A percentile compares a stretch with the other conserved stretches of the same genome.
Conservation (phyloP, 2,888 invertebrate species). For the Pollenia griseotomentosa region DNA sequence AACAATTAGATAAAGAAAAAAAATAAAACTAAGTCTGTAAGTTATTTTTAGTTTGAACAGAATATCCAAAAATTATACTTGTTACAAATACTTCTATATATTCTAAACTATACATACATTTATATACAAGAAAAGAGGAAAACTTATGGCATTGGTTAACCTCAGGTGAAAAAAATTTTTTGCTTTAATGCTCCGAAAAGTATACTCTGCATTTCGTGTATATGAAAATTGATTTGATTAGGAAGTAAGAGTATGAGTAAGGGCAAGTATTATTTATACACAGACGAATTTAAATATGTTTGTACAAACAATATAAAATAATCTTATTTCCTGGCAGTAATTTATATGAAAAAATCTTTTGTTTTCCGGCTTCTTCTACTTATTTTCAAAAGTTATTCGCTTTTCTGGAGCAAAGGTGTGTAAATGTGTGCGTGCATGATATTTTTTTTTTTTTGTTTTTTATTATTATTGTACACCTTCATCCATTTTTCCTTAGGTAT, state of each 20-base stretch:
- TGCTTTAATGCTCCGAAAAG: constrained; percentile 16
- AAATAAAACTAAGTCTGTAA: neutral
- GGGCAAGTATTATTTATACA: neutral
- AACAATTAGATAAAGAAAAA: neutral
- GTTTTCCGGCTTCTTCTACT: neutral
- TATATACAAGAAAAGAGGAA: neutral
- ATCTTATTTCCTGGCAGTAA: constrained; percentile 17
- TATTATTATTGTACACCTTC: neutral
- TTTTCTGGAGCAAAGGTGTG: neutral
- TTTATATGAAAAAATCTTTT: constrained; percentile 26
- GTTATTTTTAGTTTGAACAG: neutral
- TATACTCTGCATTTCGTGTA: neutral
- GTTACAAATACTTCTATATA: neutral
- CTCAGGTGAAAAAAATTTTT: constrained; percentile 28
- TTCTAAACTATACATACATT: neutral
- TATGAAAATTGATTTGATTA: constrained; percentile 3
- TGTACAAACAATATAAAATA: neutral
- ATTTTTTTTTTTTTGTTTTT: neutral
- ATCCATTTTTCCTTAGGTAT: neutral
- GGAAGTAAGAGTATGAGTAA: neutral
- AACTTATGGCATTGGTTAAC: constrained; percentile 19
- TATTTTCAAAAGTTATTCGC: neutral
- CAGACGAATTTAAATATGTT: neutral
- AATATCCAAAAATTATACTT: neutral
- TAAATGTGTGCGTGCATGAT: neutral